Percentiles rank a stretch among this genome's conserved stretches.
Evolutionary conservation across 2,888 invertebrate genomes (phyloP).

Genomic region (Harpagoxenus sublaevis): DNA sequence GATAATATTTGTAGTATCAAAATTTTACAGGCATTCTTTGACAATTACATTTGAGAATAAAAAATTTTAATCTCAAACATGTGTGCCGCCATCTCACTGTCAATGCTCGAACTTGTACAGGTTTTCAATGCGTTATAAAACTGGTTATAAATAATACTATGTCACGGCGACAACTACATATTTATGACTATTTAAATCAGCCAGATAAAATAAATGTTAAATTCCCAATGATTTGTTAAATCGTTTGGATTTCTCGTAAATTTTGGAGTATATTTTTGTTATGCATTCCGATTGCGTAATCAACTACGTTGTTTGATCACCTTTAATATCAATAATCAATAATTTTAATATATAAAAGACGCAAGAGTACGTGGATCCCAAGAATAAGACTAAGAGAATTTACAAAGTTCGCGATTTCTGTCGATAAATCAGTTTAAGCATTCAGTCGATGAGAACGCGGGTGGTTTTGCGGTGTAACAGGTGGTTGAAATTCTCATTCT

Average conservation of each 20-base stretch:
- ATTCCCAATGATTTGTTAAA: constrained; percentile 49
- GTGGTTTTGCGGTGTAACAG: constrained; percentile 84
- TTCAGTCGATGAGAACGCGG: constrained; percentile 80
- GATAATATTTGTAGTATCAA: constrained; percentile 16
- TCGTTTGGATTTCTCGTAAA: constrained; percentile 7
- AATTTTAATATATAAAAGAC: neutral
- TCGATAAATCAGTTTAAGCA: constrained; percentile 83
- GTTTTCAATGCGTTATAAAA: constrained; percentile 42
- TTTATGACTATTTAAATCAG: constrained; percentile 54
- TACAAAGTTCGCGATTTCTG: constrained; percentile 77
- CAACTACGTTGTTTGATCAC: constrained; percentile 1
- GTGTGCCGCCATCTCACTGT: constrained; percentile 56
- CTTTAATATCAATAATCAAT: constrained; percentile 25
- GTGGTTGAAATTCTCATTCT: constrained; percentile 84
- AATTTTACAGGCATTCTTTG: constrained; percentile 14
- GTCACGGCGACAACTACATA: constrained; percentile 44
- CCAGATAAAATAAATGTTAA: constrained; percentile 51
- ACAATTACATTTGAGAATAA: constrained; percentile 2
- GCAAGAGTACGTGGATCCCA: constrained; percentile 29
- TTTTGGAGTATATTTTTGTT: constrained; percentile 11
- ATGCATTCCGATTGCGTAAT: constrained; percentile 9
- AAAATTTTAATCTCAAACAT: constrained; percentile 30
- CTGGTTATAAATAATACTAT: constrained; percentile 47
- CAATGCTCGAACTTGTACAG: constrained; percentile 43
- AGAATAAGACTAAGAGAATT: constrained; percentile 67